These are phyloP conservation scores for Bergia sp. DNA, from an alignment of 92 coral and sea anemone genomes.

Conservation along the genomic window DNA sequence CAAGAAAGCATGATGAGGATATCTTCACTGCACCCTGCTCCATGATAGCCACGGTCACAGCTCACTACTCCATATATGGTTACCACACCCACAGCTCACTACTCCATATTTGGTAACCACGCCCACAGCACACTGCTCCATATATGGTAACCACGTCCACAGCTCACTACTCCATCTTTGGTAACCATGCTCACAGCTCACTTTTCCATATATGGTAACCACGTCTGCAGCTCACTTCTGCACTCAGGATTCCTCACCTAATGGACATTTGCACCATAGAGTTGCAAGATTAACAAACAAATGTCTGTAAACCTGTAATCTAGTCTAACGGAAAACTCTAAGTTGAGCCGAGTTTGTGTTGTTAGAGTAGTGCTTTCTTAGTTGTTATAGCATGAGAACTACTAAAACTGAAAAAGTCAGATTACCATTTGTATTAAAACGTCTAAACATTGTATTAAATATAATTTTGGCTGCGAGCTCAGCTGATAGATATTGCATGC, in stretches of 20 bases:
- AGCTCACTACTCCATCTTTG: background rate
- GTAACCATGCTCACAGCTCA: background rate
- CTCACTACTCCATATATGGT: background rate
- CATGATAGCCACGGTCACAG: background rate
- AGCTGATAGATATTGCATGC: too few relatives aligned
- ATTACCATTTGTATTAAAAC: background rate
- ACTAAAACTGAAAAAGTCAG: background rate
- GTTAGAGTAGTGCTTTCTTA: background rate
- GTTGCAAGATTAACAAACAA: background rate
- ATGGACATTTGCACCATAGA: background rate
- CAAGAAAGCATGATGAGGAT: conserved; percentile 5
- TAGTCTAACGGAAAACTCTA: background rate
- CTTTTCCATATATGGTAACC: background rate
- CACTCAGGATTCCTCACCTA: too few relatives aligned
- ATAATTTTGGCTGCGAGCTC: too few relatives aligned
- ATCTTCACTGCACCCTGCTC: background rate
- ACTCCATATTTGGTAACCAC: background rate
- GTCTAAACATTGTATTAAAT: background rate
- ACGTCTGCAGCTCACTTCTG: background rate
- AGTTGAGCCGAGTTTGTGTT: too few relatives aligned
- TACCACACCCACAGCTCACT: background rate
- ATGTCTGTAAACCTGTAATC: background rate
- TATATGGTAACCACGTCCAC: background rate
- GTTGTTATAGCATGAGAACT: background rate
- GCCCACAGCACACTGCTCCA: background rate